phyloP scores from a whole-genome alignment of 2,888 invertebrate genomes.

The Pterostichus madidus region DNA sequence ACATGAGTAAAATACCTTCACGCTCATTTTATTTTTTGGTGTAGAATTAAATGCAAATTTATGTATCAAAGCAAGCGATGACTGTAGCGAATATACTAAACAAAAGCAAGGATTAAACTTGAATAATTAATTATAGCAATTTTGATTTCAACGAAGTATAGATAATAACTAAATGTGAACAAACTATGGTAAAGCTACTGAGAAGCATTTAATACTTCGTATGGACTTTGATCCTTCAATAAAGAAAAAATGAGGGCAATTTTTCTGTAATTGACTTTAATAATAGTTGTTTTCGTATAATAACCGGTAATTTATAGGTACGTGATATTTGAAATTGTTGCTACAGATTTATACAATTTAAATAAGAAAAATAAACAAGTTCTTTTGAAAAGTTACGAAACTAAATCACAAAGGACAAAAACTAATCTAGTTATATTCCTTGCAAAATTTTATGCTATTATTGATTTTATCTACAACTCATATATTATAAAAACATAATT shows the following conservation, averaged over 20 bases:
- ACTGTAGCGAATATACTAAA: slow-evolving; percentile 35
- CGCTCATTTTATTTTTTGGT: slow-evolving; percentile 46
- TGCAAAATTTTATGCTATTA: too few species aligned
- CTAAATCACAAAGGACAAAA: neutral
- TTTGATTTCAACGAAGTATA: slow-evolving; percentile 22
- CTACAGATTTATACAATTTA: slow-evolving; percentile 12
- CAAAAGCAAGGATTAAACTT: slow-evolving; percentile 42
- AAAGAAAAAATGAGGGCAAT: slow-evolving; percentile 9
- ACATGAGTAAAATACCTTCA: slow-evolving; percentile 43
- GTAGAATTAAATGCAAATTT: slow-evolving; percentile 50
- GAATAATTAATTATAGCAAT: slow-evolving; percentile 52
- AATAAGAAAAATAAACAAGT: slow-evolving; percentile 7
- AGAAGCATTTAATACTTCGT: slow-evolving; percentile 2
- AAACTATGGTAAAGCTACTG: slow-evolving; percentile 1
- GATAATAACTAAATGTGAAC: slow-evolving; percentile 27
- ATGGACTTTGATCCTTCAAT: neutral
- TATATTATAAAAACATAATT: too few species aligned
- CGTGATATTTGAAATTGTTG: slow-evolving; percentile 23
- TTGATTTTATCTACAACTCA: too few species aligned
- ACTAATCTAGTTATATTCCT: too few species aligned
- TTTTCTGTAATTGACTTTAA: neutral
- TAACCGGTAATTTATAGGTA: slow-evolving; percentile 27
- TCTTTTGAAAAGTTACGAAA: neutral
- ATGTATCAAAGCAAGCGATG: slow-evolving; percentile 43
- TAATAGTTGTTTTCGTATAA: slow-evolving; percentile 25